phyloP scores from a whole-genome alignment of 2,797 vertebrate genomes.

The Falco naumanni region DNA sequence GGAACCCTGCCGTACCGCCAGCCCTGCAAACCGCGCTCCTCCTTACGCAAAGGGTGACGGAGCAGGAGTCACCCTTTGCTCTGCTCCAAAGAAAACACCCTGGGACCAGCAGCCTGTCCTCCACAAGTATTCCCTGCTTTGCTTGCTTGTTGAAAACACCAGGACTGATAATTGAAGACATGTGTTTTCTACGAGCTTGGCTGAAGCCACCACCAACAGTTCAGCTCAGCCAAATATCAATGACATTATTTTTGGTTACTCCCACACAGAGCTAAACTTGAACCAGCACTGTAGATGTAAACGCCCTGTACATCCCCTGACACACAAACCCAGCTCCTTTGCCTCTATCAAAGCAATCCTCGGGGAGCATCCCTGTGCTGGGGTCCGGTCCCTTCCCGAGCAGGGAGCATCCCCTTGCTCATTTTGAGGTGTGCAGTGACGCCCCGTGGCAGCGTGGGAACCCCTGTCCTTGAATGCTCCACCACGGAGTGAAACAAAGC shows the following conservation, averaged over 20 bases:
- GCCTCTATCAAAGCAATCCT: background rate
- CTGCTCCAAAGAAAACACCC: background rate
- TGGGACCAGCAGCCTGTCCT: background rate
- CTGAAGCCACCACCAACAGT: background rate
- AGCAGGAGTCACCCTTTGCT: background rate
- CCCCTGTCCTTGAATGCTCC: background rate
- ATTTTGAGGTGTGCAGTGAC: background rate
- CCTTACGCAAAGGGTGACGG: background rate
- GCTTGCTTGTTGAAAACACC: background rate
- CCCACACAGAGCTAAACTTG: background rate
- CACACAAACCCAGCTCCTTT: background rate
- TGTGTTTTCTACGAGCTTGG: background rate
- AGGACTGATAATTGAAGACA: background rate
- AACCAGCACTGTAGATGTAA: background rate
- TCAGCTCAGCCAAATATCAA: background rate
- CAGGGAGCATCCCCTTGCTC: rapidly evolving
- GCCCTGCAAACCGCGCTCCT: background rate
- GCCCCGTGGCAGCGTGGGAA: background rate
- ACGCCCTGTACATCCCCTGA: background rate
- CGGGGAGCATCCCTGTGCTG: background rate
- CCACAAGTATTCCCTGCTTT: background rate
- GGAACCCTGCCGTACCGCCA: background rate
- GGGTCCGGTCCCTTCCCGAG: background rate
- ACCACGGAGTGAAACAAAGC: background rate
- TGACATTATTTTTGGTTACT: background rate